Evolutionary conservation across 2,888 invertebrate species (phyloP), one percentile per base, ranked within the genome.

Genomic region (Sicus ferrugineus): DNA sequence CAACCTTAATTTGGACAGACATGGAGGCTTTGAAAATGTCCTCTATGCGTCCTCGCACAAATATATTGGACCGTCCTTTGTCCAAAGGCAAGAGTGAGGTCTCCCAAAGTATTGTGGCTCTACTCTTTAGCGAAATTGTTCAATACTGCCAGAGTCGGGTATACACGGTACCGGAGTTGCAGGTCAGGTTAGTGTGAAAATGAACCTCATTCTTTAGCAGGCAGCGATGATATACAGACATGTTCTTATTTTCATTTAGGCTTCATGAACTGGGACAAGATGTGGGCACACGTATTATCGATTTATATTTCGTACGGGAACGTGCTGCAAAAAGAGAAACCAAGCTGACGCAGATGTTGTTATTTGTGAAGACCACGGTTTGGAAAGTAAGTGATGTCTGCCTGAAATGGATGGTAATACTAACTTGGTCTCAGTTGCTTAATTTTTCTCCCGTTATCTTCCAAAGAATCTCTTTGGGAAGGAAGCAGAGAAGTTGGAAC

Each of bases 121-220:
- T 99, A 61, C 87, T 99, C 69, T 99, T 99, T 86, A 97, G 98
- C 23, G 99, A 99, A 89, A 92, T 98, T 73, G 97, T 99, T 1
- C 97, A 98, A 84, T 99, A 99, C 86, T 96, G 96, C 80, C 98
- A 99, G 87, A 97, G 94, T 87, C 92, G 95, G 78, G 96, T 96
- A 9, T 94, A 94, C 81, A 96, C 96, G 14, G 94, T 98, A 38
- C 93, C 94, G n/a, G 97, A 98, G 84, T 87, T 98, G 54, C 97
- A 98, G 84, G 94, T 89, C 77, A 96, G 93, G 97, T 97, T 87
- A 86, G 88, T n/a, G 1, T n/a, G 2, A 11, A 11, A 1, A 4
- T 6, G 3, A 5, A 7, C 38, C 38, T 38, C 14, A n/a, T 11
- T 38, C 0, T 21, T 9, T 3, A 28, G 9, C 50, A 9, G 19